These are phyloP conservation scores for Euthynnus affinis DNA, from an alignment of 2,797 vertebrate species.

Conservation along the genomic window DNA sequence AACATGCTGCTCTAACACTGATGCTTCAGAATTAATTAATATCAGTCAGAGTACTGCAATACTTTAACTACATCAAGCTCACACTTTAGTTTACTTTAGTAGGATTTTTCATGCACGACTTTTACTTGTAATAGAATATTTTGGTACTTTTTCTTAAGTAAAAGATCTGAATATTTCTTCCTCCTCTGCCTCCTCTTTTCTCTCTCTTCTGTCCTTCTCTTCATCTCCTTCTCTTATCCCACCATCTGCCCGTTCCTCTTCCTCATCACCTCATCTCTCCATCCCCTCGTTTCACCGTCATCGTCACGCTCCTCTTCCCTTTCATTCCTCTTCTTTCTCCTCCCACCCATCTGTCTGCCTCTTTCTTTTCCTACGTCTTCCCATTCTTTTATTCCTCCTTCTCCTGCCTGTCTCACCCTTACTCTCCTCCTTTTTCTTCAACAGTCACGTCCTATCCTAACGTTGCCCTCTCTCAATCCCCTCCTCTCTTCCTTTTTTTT, in stretches of 20 bases:
- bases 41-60: too few species aligned
- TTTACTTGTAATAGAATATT: neutral
- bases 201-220: neutral
- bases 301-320: conserved; percentile 46
- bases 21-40: too few species aligned
- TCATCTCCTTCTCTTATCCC: conserved; percentile 14
- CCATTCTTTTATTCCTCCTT: conserved; percentile 6
- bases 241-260: conserved; percentile 54
- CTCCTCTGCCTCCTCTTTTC: too few species aligned
- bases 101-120: too few species aligned
- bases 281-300: conserved; percentile 22
- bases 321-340: conserved; percentile 49
- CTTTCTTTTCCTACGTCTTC: conserved; percentile 19
- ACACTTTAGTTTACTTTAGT: too few species aligned
- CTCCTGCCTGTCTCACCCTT: neutral
- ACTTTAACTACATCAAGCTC: too few species aligned
- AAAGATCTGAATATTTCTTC: too few species aligned
- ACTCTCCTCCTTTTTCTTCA: neutral
- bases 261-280: conserved; percentile 1
- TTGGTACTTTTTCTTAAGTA: too few species aligned
- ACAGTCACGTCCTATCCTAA: neutral
- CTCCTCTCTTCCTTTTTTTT: neutral
- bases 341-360: conserved; percentile 61
- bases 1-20: too few species aligned
- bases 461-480: neutral